These are phyloP conservation scores for Trochalopteron elliotii DNA, from an alignment of 2,113 vertebrate species.

Conservation along the genomic window DNA sequence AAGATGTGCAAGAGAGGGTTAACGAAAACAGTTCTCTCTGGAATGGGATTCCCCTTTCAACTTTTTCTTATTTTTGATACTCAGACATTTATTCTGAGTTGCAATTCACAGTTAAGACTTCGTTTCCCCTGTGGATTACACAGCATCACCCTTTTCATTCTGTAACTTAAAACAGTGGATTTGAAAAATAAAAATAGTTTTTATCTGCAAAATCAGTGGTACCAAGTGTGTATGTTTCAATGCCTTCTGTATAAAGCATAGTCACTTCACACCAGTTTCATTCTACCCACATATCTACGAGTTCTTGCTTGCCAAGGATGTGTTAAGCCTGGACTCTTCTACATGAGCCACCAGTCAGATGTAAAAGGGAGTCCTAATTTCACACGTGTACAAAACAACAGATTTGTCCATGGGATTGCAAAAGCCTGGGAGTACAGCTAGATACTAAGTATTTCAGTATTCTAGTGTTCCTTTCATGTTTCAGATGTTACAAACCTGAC, in stretches of 20 bases:
- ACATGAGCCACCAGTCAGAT: background rate
- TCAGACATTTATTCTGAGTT: background rate
- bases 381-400: background rate
- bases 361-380: fast-evolving
- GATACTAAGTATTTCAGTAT: background rate
- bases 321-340: background rate
- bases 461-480: background rate
- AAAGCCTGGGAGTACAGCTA: background rate
- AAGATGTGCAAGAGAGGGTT: background rate
- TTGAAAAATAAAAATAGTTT: background rate
- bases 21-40: background rate
- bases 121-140: background rate
- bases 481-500: background rate
- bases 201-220: background rate
- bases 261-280: background rate
- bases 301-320: background rate
- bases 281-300: background rate
- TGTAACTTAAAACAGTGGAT: background rate
- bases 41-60: background rate
- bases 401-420: background rate
- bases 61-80: background rate
- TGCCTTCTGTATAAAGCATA: background rate
- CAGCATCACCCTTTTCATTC: background rate
- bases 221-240: background rate
- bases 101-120: background rate